Evolutionary conservation across 2,113 vertebrate genomes (phyloP), one percentile per base, ranked within the genome.

Genomic region (Zosterops pallidus): DNA sequence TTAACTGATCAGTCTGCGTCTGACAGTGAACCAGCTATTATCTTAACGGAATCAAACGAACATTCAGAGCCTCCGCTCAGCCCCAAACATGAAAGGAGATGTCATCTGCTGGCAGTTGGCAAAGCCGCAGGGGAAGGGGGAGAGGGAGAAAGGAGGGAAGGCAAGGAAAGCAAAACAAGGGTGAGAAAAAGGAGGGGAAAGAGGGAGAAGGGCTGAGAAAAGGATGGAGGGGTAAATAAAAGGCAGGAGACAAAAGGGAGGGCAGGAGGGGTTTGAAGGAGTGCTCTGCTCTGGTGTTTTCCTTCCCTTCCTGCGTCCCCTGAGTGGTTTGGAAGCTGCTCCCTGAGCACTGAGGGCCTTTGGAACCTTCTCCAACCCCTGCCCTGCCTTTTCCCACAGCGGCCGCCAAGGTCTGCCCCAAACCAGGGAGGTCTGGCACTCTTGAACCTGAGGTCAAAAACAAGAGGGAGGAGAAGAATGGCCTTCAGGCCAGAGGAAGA

Each of bases 21-120:
- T 99, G 99, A 99, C 99, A 99, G 99, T 98, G 98, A 99, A 99
- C 99, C 98, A 99, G 99, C 99, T 99, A 99, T 99, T 99, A 99
- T 99, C 99, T 99, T 99, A 99, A 99, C 98, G 98, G 99, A 99
- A 99, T 99, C 99, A 99, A 99, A 99, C 99, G 98, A 98, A 98
- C 98, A 98, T 99, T 99, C 99, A 99, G 99, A 99, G 99, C 99
- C 98, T 98, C 93, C 46, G 98, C 99, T 98, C 98, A 98, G 98
- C 98, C 98, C 98, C 98, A 98, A 98, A 99, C 99, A 99, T 99
- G 99, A 99, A 99, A 99, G 99, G 99, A 99, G 99, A 98, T 98
- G 98, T 99, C 99, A 99, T 98, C 98, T 98, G 97, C 98, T 99
- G 99, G 99, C 99, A 99, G 99, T 98, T 99, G 99, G 99, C 98